Evolutionary conservation across 2,888 invertebrate species (phyloP), one percentile per base, ranked within the genome.

Genomic region (Tetragonula carbonaria): DNA sequence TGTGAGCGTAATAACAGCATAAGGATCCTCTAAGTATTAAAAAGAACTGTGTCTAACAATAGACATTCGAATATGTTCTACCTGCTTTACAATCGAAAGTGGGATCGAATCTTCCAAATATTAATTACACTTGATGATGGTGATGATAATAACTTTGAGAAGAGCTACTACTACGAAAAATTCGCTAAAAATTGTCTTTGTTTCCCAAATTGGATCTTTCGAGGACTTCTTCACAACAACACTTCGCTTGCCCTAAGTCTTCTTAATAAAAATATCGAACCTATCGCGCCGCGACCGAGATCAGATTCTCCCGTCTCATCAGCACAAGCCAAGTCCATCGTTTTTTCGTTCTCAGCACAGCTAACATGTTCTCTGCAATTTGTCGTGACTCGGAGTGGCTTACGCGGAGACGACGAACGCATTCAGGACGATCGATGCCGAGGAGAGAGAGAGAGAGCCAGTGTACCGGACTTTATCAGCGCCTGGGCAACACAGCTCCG

Each of bases 341-440:
- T 45, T 53, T 45, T 53, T 18, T 18, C 53, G 16, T 21, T 53
- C 18, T 28, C 28, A 16, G 23, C 28, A 62, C 62, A 18, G 62
- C 28, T 28, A 28, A 28, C 28, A 2, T 28, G 28, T 66, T 8
- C 33, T 33, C 33, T 3, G 45, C 45, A 45, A 45, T 45, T 38
- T 38, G 14, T 66, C 65, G 38, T 23, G 45, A 33, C 38, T 65
- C 38, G 28, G 11, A 62, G 62, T 23, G n/a, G 51, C 21, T 45
- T 65, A 78, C 67, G 77, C 67, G 68, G 71, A 67, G 78, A 38
- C 62, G 62, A 84, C 62, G 62, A 84, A 79, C 77, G 83, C 74
- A 51, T 83, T 57, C 63, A 63, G 81, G 76, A 66, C 78, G 86
- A 87, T 84, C 86, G 75, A 87, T 84, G 78, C 2, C 14, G 63